A percentile compares a stretch with the other conserved stretches of the same genome.
These are phyloP conservation scores for Engystomops pustulosus DNA, from an alignment of 2,113 vertebrate genomes.

Conservation along the genomic window DNA sequence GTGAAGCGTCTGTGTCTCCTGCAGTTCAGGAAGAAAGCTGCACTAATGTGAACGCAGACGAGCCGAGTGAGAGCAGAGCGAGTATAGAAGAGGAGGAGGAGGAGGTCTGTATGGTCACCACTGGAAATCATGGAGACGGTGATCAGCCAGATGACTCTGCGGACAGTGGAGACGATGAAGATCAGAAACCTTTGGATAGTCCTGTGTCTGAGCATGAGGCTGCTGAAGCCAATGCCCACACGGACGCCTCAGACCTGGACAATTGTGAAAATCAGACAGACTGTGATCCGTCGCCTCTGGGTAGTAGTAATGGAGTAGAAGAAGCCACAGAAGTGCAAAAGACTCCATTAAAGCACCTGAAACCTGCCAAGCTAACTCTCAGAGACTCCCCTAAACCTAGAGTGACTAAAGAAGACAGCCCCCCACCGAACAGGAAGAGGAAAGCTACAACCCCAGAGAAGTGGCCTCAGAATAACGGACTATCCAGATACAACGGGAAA, in stretches of 20 bases:
- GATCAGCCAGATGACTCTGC: neutral
- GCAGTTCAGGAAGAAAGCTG: neutral
- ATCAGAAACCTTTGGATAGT: neutral
- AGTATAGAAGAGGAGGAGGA: neutral
- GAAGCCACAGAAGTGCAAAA: neutral
- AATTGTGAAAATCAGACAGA: neutral
- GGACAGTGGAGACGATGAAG: no score
- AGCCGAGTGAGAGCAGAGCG: neutral
- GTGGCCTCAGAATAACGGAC: neutral
- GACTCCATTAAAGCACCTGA: neutral
- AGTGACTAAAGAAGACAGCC: neutral
- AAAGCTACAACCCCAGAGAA: neutral
- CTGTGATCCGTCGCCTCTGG: neutral
- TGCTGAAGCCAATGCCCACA: neutral
- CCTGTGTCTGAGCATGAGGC: neutral
- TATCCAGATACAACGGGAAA: neutral
- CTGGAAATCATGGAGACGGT: neutral
- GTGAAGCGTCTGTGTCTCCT: neutral
- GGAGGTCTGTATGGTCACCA: neutral
- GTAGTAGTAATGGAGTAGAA: conserved; percentile 37
- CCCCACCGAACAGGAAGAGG: neutral
- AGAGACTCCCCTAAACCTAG: neutral
- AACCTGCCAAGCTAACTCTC: neutral
- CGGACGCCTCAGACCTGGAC: neutral
- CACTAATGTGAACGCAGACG: neutral